Percentiles rank a stretch among this genome's conserved stretches.
Evolutionary conservation across 1,140 invertebrate genomes (phyloP).

Genomic region (Drosophila fuyamai): DNA sequence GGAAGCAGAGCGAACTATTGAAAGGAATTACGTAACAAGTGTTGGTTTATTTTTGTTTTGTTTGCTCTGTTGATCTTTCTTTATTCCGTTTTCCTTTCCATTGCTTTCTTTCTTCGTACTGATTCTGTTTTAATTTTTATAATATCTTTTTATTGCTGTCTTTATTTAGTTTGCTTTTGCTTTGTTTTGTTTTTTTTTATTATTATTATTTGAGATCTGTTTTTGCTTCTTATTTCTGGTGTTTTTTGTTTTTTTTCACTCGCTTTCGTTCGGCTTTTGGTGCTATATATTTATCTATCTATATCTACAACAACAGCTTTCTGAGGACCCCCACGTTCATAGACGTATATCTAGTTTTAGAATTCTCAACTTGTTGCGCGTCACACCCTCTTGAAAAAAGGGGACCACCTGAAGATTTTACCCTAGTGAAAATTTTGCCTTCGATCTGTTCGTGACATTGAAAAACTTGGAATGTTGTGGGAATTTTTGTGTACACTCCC

Average conservation of each 20-base stretch:
- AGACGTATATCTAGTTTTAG: slow-evolving; percentile 24
- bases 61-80: slow-evolving; percentile 43
- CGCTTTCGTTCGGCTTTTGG: slow-evolving; percentile 12
- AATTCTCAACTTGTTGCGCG: slow-evolving; percentile 33
- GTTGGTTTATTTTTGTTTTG: slow-evolving; percentile 64
- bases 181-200: slow-evolving; percentile 45
- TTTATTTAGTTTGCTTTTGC: slow-evolving; percentile 53
- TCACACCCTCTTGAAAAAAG: slow-evolving; percentile 29
- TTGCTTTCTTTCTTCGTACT: slow-evolving; percentile 39
- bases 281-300: slow-evolving; percentile 5
- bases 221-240: slow-evolving; percentile 1
- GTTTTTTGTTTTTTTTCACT: slow-evolving; percentile 23
- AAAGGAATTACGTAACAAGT: slow-evolving; percentile 67
- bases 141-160: slow-evolving; percentile 41
- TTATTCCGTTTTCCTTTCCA: slow-evolving; percentile 39
- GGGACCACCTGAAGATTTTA: slow-evolving; percentile 43
- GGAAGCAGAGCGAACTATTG: slow-evolving; percentile 35
- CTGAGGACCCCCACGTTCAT: slow-evolving; percentile 21
- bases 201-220: slow-evolving; percentile 57
- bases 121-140: slow-evolving; percentile 44
- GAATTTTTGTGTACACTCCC: background rate
- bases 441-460: slow-evolving; percentile 61
- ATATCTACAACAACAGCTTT: slow-evolving; percentile 5
- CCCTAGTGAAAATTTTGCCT: slow-evolving; percentile 52
- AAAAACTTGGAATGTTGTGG: slow-evolving; percentile 37